Evolutionary conservation across 2,113 vertebrate genomes (phyloP).

Genomic region (Bungarus multicinctus): DNA sequence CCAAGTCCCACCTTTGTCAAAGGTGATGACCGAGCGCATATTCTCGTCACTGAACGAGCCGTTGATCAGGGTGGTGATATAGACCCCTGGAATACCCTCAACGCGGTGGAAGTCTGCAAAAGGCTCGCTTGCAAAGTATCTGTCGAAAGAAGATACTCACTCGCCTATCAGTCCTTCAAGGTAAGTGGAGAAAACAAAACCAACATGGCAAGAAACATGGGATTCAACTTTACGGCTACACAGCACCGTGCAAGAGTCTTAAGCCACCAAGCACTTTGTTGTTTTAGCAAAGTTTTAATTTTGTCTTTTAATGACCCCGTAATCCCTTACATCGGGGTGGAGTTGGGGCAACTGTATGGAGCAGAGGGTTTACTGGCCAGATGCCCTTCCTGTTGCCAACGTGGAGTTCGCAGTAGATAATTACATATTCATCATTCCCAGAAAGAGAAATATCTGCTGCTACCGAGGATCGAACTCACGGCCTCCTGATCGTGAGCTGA

Average conservation of each 20-base stretch:
- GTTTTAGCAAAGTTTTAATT: too few relatives aligned
- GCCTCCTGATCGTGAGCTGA: too few relatives aligned
- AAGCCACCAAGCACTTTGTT: too few relatives aligned
- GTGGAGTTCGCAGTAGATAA: too few relatives aligned
- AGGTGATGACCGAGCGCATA: slow-evolving; percentile 96
- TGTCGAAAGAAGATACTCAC: slow-evolving; percentile 33
- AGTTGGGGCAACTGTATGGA: too few relatives aligned
- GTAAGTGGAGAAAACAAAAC: background rate
- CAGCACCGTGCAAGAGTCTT: background rate
- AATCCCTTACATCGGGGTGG: too few relatives aligned
- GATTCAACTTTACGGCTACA: background rate
- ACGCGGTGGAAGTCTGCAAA: slow-evolving; percentile 94
- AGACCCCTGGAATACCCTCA: slow-evolving; percentile 89
- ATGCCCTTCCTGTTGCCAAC: too few relatives aligned
- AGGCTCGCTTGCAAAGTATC: slow-evolving; percentile 94
- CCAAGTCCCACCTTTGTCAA: slow-evolving; percentile 99
- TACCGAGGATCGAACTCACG: too few relatives aligned
- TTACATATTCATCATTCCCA: too few relatives aligned
- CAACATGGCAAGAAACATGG: background rate
- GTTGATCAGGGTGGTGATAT: slow-evolving; percentile 90
- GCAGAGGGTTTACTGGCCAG: too few relatives aligned
- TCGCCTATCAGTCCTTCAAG: background rate
- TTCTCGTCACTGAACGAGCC: slow-evolving; percentile 91
- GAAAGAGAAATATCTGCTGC: too few relatives aligned
- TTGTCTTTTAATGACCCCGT: too few relatives aligned